These are phyloP conservation scores for Mormoops blainvillei DNA, from an alignment of 2,113 vertebrate genomes.

Conservation along the genomic window DNA sequence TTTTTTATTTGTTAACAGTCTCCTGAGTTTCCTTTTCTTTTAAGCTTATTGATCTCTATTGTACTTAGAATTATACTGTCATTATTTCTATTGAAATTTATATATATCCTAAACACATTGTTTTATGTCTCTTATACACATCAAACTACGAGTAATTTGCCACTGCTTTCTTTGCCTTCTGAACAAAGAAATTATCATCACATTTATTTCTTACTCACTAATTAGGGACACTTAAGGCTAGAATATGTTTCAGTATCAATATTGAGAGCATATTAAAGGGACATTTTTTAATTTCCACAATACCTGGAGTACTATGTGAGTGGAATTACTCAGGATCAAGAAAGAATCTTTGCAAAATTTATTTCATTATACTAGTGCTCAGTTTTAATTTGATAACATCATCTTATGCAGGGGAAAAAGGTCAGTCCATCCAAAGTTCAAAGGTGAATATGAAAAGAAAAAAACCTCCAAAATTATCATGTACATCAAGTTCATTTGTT, in stretches of 20 bases:
- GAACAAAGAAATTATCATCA: background rate
- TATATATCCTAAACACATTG: background rate
- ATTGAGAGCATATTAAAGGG: background rate
- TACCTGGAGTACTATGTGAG: background rate
- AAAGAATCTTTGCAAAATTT: background rate
- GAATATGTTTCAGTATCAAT: background rate
- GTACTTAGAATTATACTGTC: background rate
- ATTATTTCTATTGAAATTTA: background rate
- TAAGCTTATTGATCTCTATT: background rate
- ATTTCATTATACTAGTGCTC: slow-evolving; percentile 1
- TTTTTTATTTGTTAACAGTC: background rate
- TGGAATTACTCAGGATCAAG: background rate
- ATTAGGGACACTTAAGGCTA: background rate
- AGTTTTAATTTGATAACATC: slow-evolving; percentile 39
- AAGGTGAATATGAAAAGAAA: slow-evolving; percentile 47
- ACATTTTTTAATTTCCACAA: background rate
- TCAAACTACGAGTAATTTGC: background rate
- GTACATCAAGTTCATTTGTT: slow-evolving; percentile 27
- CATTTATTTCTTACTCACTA: background rate
- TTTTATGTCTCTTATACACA: background rate
- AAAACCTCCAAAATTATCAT: slow-evolving; percentile 45
- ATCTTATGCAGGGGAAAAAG: background rate
- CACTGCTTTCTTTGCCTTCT: background rate
- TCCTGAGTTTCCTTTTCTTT: background rate
- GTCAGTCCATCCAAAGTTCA: background rate